Evolutionary conservation across 2,888 invertebrate species (phyloP).

Genomic region (Leptopterna dolabrata): DNA sequence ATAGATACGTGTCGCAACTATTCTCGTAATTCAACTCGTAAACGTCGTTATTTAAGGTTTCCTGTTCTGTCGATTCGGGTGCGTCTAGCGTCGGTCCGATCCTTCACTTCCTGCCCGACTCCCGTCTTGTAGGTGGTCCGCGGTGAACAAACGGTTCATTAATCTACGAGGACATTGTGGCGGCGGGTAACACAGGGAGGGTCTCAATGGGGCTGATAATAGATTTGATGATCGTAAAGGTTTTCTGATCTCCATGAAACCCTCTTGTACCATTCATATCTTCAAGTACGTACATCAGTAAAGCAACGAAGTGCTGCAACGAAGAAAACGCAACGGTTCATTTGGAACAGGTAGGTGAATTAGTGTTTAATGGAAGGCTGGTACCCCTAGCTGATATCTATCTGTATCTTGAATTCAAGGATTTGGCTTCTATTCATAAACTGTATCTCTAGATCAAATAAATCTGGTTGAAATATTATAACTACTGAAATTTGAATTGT

Average conservation of each 20-base stretch:
- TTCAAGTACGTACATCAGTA: neutral
- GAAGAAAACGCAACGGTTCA: too few relatives aligned
- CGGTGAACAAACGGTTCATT: conserved; percentile 42
- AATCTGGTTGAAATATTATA: too few relatives aligned
- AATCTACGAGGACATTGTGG: conserved; percentile 17
- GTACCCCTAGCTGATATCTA: too few relatives aligned
- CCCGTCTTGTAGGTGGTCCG: neutral
- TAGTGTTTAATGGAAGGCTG: too few relatives aligned
- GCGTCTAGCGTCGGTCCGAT: neutral
- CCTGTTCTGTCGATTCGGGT: neutral
- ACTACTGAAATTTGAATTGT: too few relatives aligned
- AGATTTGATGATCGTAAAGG: neutral
- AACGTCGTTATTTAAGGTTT: neutral
- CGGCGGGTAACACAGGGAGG: conserved; percentile 1
- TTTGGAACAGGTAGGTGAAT: too few relatives aligned
- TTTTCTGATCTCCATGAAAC: neutral
- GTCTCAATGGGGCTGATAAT: conserved; percentile 12
- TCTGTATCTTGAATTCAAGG: too few relatives aligned
- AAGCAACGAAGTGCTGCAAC: too few relatives aligned
- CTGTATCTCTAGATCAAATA: too few relatives aligned
- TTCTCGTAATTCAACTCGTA: neutral
- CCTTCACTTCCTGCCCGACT: neutral
- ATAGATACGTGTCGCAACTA: too few relatives aligned
- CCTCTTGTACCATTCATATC: neutral
- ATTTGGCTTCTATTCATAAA: too few relatives aligned